Evolutionary conservation across 2,113 vertebrate genomes (phyloP).

Genomic region (Dipodomys stephensi): DNA sequence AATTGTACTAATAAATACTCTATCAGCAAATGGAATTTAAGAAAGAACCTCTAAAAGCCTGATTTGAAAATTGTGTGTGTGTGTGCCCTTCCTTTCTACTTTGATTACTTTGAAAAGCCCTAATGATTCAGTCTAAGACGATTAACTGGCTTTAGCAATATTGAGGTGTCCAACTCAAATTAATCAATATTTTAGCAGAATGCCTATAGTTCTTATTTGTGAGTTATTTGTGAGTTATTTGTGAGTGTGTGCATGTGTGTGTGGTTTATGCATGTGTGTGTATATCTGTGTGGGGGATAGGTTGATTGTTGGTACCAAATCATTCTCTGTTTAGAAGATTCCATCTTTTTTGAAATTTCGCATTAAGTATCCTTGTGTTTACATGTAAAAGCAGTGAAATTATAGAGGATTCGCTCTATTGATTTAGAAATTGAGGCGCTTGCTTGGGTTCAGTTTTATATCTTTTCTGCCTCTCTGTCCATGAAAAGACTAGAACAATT

Average conservation of each 20-base stretch:
- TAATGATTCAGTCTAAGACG: slow-evolving; percentile 47
- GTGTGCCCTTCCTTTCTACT: slow-evolving; percentile 29
- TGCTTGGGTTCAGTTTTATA: neutral
- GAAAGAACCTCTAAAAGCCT: slow-evolving; percentile 48
- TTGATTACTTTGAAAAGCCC: slow-evolving; percentile 58
- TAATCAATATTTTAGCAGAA: slow-evolving; percentile 39
- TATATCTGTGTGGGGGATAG: neutral
- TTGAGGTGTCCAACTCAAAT: neutral
- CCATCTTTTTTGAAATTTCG: slow-evolving; percentile 43
- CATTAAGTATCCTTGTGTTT: neutral
- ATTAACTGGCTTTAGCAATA: neutral
- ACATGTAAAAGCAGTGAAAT: neutral
- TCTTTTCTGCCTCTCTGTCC: neutral
- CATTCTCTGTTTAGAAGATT: slow-evolving; percentile 20
- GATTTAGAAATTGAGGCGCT: slow-evolving; percentile 24
- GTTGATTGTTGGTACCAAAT: slow-evolving; percentile 33
- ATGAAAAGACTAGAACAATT: slow-evolving; percentile 38
- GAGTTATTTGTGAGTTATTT: neutral
- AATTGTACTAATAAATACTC: slow-evolving; percentile 63
- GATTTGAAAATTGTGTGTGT: slow-evolving; percentile 42
- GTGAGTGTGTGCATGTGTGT: neutral
- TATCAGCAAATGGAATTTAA: slow-evolving; percentile 55
- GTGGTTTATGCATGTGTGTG: slow-evolving; percentile 3
- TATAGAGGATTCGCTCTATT: slow-evolving; percentile 22
- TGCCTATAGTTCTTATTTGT: slow-evolving; percentile 29